phyloP scores from a whole-genome alignment of 2,797 vertebrate species.

The Tachyglossus aculeatus region DNA sequence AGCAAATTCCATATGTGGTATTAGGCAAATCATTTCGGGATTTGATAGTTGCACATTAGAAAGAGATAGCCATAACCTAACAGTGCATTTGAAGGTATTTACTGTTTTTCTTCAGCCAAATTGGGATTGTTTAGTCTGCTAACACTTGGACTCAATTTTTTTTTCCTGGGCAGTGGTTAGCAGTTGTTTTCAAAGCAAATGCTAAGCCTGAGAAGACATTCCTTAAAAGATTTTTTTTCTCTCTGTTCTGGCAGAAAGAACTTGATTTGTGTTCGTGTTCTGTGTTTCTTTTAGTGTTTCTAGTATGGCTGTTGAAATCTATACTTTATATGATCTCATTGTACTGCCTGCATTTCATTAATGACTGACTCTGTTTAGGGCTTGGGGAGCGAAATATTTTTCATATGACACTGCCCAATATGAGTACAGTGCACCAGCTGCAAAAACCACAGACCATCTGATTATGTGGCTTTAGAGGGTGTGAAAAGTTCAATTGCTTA shows the following conservation, averaged over 20 bases:
- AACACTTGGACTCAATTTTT: slow-evolving; percentile 84
- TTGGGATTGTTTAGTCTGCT: slow-evolving; percentile 95
- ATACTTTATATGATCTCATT: slow-evolving; percentile 97
- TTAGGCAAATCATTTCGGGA: slow-evolving; percentile 75
- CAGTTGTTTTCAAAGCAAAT: slow-evolving; percentile 90
- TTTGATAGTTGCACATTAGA: slow-evolving; percentile 85
- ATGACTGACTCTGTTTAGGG: slow-evolving; percentile 91
- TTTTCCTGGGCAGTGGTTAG: slow-evolving; percentile 89
- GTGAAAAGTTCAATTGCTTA: slow-evolving; percentile 98
- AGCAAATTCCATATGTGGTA: slow-evolving; percentile 81
- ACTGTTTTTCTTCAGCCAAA: slow-evolving; percentile 85
- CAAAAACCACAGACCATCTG: slow-evolving; percentile 90
- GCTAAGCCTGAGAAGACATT: slow-evolving; percentile 84
- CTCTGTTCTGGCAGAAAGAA: slow-evolving; percentile 86
- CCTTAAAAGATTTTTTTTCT: slow-evolving; percentile 77
- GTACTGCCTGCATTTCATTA: slow-evolving; percentile 97
- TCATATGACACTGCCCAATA: slow-evolving; percentile 94
- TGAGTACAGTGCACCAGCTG: slow-evolving; percentile 90
- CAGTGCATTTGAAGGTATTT: slow-evolving; percentile 84
- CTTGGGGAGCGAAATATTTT: slow-evolving; percentile 93
- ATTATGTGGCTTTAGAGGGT: slow-evolving; percentile 92
- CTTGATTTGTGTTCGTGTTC: slow-evolving; percentile 94
- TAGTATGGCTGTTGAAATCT: slow-evolving; percentile 94
- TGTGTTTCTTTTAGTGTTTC: slow-evolving; percentile 88
- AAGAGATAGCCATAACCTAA: slow-evolving; percentile 81